These are phyloP conservation scores for Sarcophaga rosellei DNA, from an alignment of 2,888 invertebrate genomes.

Conservation along the genomic window DNA sequence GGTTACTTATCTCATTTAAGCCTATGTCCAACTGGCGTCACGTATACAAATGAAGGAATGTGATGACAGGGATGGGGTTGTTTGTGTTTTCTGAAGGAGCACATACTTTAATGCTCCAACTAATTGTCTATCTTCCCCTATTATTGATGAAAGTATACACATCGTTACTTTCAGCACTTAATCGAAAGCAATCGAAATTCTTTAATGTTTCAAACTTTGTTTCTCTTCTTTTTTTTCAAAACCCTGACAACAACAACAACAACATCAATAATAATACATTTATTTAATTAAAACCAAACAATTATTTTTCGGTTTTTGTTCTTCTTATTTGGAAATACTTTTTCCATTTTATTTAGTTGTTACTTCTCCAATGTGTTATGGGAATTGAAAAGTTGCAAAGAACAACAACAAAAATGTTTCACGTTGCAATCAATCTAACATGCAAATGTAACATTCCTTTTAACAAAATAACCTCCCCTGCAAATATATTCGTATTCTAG, in stretches of 20 bases:
- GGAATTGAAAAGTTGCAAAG: conserved; percentile 34
- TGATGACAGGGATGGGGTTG: no score
- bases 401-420: conserved; percentile 28
- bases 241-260: neutral
- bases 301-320: conserved; percentile 41
- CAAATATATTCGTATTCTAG: neutral
- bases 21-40: no score
- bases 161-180: no score
- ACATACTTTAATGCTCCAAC: no score
- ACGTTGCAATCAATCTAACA: conserved; percentile 57
- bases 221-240: no score
- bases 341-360: conserved; percentile 15
- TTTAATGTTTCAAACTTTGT: no score
- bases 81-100: no score
- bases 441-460: conserved; percentile 58
- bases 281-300: conserved; percentile 63
- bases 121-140: no score
- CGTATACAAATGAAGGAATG: no score
- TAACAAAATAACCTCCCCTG: neutral
- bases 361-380: neutral
- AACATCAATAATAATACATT: conserved; percentile 44
- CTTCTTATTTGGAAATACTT: conserved; percentile 36
- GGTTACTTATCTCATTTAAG: no score
- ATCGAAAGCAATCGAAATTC: no score
- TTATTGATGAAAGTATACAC: no score